Conservation (phyloP, 1,140 invertebrate species). For the Gryon sp. region DNA sequence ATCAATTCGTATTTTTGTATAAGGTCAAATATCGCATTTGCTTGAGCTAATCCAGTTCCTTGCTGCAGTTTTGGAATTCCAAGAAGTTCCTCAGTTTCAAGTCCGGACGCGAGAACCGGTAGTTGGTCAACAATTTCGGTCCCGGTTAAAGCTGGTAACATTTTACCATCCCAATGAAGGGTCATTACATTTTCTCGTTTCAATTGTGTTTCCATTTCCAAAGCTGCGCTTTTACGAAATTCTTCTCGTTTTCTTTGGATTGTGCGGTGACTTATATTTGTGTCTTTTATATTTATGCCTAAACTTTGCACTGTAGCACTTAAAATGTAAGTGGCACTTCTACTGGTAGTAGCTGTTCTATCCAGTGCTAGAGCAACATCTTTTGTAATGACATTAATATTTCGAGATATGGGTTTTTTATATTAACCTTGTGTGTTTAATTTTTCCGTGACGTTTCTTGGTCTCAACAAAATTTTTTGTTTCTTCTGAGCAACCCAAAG, state of each 20-base stretch:
- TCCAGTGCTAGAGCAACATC: slow-evolving; percentile 43
- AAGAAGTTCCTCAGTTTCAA: slow-evolving; percentile 25
- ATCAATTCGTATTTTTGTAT: slow-evolving; percentile 39
- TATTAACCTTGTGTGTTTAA: too few species aligned
- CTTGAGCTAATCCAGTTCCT: slow-evolving; percentile 37
- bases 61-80: slow-evolving; percentile 30
- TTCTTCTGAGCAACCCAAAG: too few species aligned
- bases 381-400: slow-evolving; percentile 33
- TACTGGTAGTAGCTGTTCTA: slow-evolving; percentile 42
- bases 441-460: too few species aligned
- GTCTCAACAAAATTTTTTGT: too few species aligned
- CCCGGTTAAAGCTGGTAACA: slow-evolving; percentile 18
- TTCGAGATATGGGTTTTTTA: too few species aligned
- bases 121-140: slow-evolving; percentile 37
- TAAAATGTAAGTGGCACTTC: slow-evolving; percentile 51
- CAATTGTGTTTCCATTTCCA: too few species aligned
- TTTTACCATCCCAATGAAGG: slow-evolving; percentile 58
- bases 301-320: slow-evolving; percentile 35
- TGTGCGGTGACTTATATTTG: slow-evolving; percentile 9
- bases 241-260: slow-evolving; percentile 19
- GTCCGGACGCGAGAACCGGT: slow-evolving; percentile 30
- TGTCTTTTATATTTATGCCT: too few species aligned
- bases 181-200: slow-evolving; percentile 20
- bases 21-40: slow-evolving; percentile 28
- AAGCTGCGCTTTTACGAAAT: slow-evolving; percentile 13